Conservation (phyloP, 2,888 invertebrate genomes). For the Tenthredo amoena region DNA sequence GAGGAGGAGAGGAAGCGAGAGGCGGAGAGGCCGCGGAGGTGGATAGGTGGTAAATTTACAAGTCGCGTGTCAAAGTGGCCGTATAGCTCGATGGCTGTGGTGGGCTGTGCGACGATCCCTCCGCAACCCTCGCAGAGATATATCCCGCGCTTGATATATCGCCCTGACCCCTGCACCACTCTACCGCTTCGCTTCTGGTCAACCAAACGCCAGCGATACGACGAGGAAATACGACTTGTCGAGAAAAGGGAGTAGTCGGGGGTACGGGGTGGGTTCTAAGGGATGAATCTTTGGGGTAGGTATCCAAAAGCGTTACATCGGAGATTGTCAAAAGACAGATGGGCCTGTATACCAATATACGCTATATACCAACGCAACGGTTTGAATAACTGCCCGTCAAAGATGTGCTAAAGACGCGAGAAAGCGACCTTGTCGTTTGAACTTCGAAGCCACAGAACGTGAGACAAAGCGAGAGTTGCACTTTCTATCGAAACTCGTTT, state of each 20-base stretch:
- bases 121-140: slow-evolving; percentile 18
- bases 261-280: background rate
- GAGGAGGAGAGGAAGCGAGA: background rate
- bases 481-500: slow-evolving; percentile 51
- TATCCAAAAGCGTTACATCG: background rate
- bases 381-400: background rate
- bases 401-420: slow-evolving; percentile 59
- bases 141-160: slow-evolving; percentile 47
- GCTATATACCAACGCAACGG: background rate
- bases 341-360: background rate
- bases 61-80: slow-evolving; percentile 57
- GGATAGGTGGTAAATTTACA: slow-evolving; percentile 59
- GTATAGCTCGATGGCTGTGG: slow-evolving; percentile 35
- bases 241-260: background rate
- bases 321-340: slow-evolving; percentile 31
- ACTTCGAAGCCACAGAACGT: slow-evolving; percentile 64
- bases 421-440: slow-evolving; percentile 76
- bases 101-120: slow-evolving; percentile 36
- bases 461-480: slow-evolving; percentile 45
- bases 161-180: slow-evolving; percentile 40
- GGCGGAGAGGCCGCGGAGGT: background rate
- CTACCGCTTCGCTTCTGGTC: slow-evolving; percentile 24
- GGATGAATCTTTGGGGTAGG: slow-evolving; percentile 1
- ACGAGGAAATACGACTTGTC: slow-evolving; percentile 44
- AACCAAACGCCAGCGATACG: slow-evolving; percentile 34